Conservation (phyloP, 2,797 vertebrate species). For the Betta splendens region DNA sequence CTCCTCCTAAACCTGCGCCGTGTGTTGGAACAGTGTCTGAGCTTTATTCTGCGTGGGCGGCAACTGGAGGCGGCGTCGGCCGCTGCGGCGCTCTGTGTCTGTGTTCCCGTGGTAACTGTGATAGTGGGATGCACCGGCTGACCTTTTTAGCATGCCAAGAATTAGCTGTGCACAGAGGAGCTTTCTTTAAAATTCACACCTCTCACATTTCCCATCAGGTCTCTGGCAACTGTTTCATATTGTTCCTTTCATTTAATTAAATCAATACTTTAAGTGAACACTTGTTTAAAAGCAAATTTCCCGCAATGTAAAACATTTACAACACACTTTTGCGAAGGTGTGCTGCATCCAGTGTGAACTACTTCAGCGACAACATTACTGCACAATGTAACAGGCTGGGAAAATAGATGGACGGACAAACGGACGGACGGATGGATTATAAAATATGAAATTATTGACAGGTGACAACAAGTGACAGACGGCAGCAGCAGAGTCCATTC, state of each 20-base stretch:
- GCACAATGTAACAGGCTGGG: no score
- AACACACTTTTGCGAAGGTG: no score
- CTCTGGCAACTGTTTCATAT: not conserved
- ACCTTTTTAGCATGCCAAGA: constrained; percentile 58
- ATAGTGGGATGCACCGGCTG: constrained; percentile 46
- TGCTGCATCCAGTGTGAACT: no score
- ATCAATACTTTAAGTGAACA: not conserved
- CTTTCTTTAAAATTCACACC: constrained; percentile 8
- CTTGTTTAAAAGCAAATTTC: not conserved
- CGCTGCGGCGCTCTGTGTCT: constrained; percentile 48
- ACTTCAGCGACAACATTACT: no score
- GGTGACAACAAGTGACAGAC: no score
- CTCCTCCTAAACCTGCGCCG: constrained; percentile 13
- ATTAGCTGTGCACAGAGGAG: constrained; percentile 20
- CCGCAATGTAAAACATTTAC: not conserved
- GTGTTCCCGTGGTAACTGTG: constrained; percentile 74
- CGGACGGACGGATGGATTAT: no score
- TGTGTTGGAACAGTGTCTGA: constrained; percentile 29
- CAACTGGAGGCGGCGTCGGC: constrained; percentile 40
- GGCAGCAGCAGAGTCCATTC: no score
- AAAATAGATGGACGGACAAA: no score
- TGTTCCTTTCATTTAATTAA: not conserved
- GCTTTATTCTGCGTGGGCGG: constrained; percentile 58
- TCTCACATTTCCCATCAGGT: not conserved
- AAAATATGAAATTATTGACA: no score